Evolutionary conservation across 2,888 invertebrate genomes (phyloP).

Genomic region (Tetragonisca angustula): DNA sequence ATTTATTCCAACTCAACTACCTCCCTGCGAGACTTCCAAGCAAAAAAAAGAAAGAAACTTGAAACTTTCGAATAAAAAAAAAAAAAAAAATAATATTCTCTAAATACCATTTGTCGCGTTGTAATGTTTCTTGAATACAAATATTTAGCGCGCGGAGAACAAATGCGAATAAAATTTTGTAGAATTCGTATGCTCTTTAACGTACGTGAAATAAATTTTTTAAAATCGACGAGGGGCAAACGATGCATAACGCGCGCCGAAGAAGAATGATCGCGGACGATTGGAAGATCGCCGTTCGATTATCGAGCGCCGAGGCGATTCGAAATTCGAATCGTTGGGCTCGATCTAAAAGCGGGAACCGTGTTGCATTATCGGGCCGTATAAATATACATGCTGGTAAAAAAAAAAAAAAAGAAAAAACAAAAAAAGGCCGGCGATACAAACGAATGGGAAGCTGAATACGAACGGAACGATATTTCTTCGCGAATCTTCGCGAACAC

Average conservation of each 20-base stretch:
- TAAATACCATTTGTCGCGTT: too few relatives aligned
- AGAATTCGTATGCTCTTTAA: too few relatives aligned
- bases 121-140: too few relatives aligned
- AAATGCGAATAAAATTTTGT: too few relatives aligned
- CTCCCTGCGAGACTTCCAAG: neutral
- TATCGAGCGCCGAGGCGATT: neutral
- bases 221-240: neutral
- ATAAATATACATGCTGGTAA: constrained; percentile 1
- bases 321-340: neutral
- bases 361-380: constrained; percentile 9
- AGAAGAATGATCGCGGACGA: neutral
- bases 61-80: too few relatives aligned
- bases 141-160: too few relatives aligned
- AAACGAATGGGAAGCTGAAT: neutral
- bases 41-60: too few relatives aligned
- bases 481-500: neutral
- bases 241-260: neutral
- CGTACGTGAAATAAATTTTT: neutral
- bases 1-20: neutral
- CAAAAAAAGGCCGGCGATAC: neutral
- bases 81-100: too few relatives aligned
- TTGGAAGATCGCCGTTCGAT: neutral
- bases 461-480: neutral
- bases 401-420: too few relatives aligned
- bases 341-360: constrained; percentile 24